phyloP scores from a whole-genome alignment of 2,113 vertebrate species.

The Ceratotherium simum region DNA sequence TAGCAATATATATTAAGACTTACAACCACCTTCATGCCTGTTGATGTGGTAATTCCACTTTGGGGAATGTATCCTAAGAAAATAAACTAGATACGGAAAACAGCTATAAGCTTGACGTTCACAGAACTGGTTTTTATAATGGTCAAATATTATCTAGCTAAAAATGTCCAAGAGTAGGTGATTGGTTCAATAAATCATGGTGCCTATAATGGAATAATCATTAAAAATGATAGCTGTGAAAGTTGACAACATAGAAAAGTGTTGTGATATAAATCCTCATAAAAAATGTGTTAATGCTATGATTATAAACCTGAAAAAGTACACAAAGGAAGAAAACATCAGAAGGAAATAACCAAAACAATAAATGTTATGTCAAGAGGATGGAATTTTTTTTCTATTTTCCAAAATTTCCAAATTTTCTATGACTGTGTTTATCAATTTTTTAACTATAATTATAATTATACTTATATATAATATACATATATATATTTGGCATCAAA shows the following conservation, averaged over 20 bases:
- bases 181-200: constrained; percentile 56
- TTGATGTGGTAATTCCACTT: constrained; percentile 3
- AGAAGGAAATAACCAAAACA: constrained; percentile 44
- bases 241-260: not conserved
- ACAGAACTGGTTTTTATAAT: constrained; percentile 53
- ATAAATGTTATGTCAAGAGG: constrained; percentile 12
- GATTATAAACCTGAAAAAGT: constrained; percentile 1
- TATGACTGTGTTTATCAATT: constrained; percentile 29
- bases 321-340: constrained; percentile 6
- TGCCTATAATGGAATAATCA: not conserved
- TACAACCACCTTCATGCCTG: not conserved
- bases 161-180: constrained; percentile 17
- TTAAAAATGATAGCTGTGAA: constrained; percentile 29
- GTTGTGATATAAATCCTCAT: constrained; percentile 59
- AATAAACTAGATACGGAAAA: constrained; percentile 20
- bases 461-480: not conserved
- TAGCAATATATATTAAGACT: constrained; percentile 33
- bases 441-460: not conserved
- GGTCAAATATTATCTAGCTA: constrained; percentile 25
- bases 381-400: not conserved
- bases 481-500: not conserved
- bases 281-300: constrained; percentile 37
- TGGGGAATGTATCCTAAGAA: constrained; percentile 17
- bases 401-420: constrained; percentile 46
- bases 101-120: constrained; percentile 17